Evolutionary conservation across 2,797 vertebrate species (phyloP).

Genomic region (Sciurus vulgaris): DNA sequence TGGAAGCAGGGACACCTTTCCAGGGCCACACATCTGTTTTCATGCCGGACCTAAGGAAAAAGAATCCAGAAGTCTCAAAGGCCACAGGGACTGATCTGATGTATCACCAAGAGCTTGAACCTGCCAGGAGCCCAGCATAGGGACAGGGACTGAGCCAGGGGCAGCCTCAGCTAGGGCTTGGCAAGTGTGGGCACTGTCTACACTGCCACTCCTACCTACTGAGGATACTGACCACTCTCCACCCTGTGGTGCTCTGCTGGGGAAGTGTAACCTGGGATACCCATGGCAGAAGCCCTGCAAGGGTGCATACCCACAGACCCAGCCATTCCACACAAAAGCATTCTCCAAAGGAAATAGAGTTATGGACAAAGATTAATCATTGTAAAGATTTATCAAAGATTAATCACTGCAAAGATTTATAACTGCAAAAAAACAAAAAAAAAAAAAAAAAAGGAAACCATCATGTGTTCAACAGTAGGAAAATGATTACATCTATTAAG

Average conservation of each 20-base stretch:
- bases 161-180: background rate
- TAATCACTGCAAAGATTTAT: background rate
- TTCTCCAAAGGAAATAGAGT: background rate
- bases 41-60: slow-evolving; percentile 92
- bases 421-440: background rate
- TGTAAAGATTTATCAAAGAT: no score
- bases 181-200: accelerated
- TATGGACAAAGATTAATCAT: background rate
- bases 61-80: background rate
- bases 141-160: no score
- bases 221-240: background rate
- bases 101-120: accelerated
- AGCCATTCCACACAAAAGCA: background rate
- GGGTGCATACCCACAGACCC: background rate
- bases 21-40: slow-evolving; percentile 91
- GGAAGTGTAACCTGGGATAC: background rate
- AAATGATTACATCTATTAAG: background rate
- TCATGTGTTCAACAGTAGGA: background rate
- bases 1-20: slow-evolving; percentile 96
- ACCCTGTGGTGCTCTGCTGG: background rate
- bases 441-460: background rate
- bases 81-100: background rate
- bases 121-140: background rate
- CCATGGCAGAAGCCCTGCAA: background rate
- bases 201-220: accelerated